A percentile compares a stretch with the other conserved stretches of the same genome.
These are phyloP conservation scores for Gymnocypris eckloni DNA, from an alignment of 2,797 vertebrate species.

Conservation along the genomic window DNA sequence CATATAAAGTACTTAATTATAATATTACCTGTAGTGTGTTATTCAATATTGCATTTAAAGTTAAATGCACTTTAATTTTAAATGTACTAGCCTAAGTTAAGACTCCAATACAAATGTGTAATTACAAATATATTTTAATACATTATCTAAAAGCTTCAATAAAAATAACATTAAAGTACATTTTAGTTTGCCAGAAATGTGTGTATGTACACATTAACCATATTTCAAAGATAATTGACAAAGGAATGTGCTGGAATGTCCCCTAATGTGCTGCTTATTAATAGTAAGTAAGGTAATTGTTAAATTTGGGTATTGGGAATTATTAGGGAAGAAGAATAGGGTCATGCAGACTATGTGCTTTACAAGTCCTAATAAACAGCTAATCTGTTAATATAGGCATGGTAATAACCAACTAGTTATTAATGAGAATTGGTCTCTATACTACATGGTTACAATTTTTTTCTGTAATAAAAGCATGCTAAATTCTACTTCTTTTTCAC, in stretches of 20 bases:
- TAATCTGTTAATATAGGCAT: too few species aligned
- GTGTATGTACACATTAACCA: background rate
- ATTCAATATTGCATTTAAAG: background rate
- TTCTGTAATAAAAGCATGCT: too few species aligned
- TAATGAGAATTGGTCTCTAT: too few species aligned
- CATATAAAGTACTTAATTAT: background rate
- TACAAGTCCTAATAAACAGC: too few species aligned
- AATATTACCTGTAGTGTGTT: background rate
- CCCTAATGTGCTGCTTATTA: too few species aligned
- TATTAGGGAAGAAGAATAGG: too few species aligned
- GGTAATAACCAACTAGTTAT: too few species aligned
- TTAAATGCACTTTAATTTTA: background rate
- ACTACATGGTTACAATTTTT: background rate
- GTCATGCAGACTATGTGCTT: too few species aligned
- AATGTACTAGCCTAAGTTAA: background rate
- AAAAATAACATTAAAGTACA: background rate
- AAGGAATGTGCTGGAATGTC: too few species aligned
- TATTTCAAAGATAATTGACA: background rate
- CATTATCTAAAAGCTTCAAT: background rate
- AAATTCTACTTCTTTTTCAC: background rate
- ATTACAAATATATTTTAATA: conserved; percentile 1
- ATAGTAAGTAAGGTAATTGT: too few species aligned
- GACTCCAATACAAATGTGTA: background rate
- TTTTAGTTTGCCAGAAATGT: background rate
- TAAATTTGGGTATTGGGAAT: too few species aligned